Percentiles rank a stretch among this genome's conserved stretches.
Conservation (phyloP, 2,113 vertebrate genomes). For the Aspiorhynchus laticeps region DNA sequence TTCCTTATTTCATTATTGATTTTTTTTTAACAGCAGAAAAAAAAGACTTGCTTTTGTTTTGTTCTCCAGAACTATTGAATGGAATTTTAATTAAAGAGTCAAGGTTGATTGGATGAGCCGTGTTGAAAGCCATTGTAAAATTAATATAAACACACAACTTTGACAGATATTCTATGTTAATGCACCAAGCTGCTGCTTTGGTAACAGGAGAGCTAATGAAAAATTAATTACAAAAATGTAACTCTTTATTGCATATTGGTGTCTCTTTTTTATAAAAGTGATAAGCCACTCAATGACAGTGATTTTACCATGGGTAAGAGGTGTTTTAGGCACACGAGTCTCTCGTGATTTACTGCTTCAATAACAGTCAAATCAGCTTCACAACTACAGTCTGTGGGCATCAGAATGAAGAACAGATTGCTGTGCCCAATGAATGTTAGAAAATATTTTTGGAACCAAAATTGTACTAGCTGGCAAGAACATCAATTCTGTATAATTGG, state of each 20-base stretch:
- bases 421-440: not conserved
- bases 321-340: not conserved
- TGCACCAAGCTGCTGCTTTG: not conserved
- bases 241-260: not conserved
- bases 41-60: too few species aligned
- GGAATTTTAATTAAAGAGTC: too few species aligned
- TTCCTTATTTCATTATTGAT: too few species aligned
- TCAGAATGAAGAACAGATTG: constrained; percentile 3
- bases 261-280: not conserved
- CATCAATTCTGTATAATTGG: constrained; percentile 9
- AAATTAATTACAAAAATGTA: not conserved
- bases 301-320: not conserved
- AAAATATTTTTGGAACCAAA: constrained; percentile 12
- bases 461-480: not conserved
- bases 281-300: not conserved
- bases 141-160: not conserved
- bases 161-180: not conserved
- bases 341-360: not conserved
- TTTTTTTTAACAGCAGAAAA: too few species aligned
- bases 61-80: too few species aligned
- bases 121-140: not conserved
- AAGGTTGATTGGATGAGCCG: too few species aligned
- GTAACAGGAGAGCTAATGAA: not conserved
- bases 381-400: not conserved
- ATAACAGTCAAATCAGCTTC: not conserved